These are phyloP conservation scores for Geophilus truncorum DNA, from an alignment of 2,888 invertebrate genomes.

Conservation along the genomic window DNA sequence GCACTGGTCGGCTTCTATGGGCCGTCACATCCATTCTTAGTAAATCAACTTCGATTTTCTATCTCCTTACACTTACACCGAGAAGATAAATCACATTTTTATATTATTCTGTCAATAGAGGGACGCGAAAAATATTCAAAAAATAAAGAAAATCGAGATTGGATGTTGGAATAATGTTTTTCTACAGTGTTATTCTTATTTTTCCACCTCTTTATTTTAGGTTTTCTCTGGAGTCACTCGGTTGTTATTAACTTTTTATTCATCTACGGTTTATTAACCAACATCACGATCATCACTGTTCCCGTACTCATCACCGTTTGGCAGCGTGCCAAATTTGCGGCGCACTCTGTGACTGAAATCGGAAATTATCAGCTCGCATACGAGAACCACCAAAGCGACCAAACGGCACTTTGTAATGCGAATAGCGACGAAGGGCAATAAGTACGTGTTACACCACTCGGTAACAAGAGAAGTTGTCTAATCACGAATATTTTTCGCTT, in stretches of 20 bases:
- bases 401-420: background rate
- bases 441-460: background rate
- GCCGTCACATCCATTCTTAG: background rate
- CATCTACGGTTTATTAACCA: background rate
- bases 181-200: too few relatives aligned
- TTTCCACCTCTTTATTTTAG: too few relatives aligned
- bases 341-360: background rate
- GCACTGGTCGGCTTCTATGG: background rate
- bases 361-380: background rate
- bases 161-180: too few relatives aligned
- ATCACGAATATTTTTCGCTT: background rate
- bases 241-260: background rate
- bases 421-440: background rate
- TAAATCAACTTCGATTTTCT: constrained; percentile 12
- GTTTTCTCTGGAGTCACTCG: too few relatives aligned
- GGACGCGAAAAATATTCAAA: too few relatives aligned
- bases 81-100: too few relatives aligned
- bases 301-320: background rate
- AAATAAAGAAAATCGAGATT: too few relatives aligned
- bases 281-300: background rate
- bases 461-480: background rate
- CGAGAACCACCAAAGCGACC: too few relatives aligned
- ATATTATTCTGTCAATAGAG: too few relatives aligned
- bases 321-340: background rate
- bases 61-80: background rate